Evolutionary conservation across 2,797 vertebrate species (phyloP).

Genomic region (Aplochiton taeniatus): DNA sequence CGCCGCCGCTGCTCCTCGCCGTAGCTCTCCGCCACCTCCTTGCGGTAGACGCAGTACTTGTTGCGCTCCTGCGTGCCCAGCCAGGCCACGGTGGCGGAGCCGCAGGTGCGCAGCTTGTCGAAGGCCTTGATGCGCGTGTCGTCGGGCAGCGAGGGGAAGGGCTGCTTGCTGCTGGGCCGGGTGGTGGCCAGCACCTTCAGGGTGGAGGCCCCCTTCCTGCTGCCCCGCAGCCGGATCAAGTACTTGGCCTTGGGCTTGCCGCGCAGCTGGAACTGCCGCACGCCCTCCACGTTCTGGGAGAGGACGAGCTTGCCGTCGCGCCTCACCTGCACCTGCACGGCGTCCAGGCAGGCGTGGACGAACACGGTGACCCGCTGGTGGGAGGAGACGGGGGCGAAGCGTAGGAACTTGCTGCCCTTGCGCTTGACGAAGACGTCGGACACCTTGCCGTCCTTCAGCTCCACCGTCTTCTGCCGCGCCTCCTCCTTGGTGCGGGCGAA

Average conservation of each 20-base stretch:
- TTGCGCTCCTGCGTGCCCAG: conserved; percentile 96
- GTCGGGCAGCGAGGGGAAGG: conserved; percentile 92
- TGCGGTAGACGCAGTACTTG: conserved; percentile 96
- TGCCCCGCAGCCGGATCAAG: conserved; percentile 88
- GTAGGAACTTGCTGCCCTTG: conserved; percentile 89
- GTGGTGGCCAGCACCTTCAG: conserved; percentile 91
- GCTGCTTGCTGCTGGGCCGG: conserved; percentile 86
- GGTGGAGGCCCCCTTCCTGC: conserved; percentile 89
- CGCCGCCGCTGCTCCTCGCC: conserved; percentile 87
- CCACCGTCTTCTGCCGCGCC: conserved; percentile 89
- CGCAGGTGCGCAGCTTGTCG: conserved; percentile 94
- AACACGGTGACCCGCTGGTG: conserved; percentile 93
- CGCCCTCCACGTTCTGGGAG: conserved; percentile 90
- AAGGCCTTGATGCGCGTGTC: conserved; percentile 96
- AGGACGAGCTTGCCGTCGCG: conserved; percentile 90
- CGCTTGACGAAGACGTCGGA: conserved; percentile 92
- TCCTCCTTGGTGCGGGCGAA: conserved; percentile 97
- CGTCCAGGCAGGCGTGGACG: conserved; percentile 89
- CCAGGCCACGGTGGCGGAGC: conserved; percentile 94
- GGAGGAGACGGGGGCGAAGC: conserved; percentile 92
- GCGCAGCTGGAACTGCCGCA: conserved; percentile 90
- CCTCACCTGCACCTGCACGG: conserved; percentile 90
- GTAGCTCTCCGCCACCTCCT: conserved; percentile 86
- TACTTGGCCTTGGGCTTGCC: conserved; percentile 97
- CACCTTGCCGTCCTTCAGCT: conserved; percentile 94